Conservation (phyloP, 1,140 invertebrate genomes). For the Diabrotica undecimpunctata region DNA sequence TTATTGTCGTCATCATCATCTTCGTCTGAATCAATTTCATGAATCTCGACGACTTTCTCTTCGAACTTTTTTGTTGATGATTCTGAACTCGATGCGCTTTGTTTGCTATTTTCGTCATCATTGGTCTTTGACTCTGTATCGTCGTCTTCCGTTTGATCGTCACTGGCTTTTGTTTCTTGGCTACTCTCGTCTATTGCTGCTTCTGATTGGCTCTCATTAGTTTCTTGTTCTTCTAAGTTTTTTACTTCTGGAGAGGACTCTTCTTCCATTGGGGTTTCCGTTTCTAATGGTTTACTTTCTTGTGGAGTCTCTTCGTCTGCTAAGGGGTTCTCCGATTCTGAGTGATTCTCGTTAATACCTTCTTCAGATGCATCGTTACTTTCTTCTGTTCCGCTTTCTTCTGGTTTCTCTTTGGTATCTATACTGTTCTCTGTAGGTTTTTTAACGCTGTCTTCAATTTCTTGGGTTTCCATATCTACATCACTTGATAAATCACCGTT, state of each 20-base stretch:
- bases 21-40: constrained; percentile 40
- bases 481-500: constrained; percentile 49
- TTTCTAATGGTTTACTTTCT: constrained; percentile 14
- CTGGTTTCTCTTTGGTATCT: constrained; percentile 20
- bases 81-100: background rate
- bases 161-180: constrained; percentile 28
- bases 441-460: constrained; percentile 28
- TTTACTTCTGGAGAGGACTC: no score
- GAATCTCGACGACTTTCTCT: constrained; percentile 14
- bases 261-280: constrained; percentile 17
- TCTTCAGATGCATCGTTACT: constrained; percentile 18
- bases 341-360: background rate
- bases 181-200: constrained; percentile 21
- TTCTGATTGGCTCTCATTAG: constrained; percentile 25
- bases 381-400: constrained; percentile 21
- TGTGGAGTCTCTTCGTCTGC: constrained; percentile 19
- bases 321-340: no score
- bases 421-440: constrained; percentile 23
- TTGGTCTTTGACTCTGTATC: constrained; percentile 5
- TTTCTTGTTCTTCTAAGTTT: background rate
- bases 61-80: background rate
- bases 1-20: constrained; percentile 43
- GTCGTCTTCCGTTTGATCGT: constrained; percentile 28
- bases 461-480: constrained; percentile 32
- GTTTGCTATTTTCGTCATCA: constrained; percentile 10